phyloP scores from a whole-genome alignment of 2,113 vertebrate species.

The Hypocryptadius cinnamomeus region DNA sequence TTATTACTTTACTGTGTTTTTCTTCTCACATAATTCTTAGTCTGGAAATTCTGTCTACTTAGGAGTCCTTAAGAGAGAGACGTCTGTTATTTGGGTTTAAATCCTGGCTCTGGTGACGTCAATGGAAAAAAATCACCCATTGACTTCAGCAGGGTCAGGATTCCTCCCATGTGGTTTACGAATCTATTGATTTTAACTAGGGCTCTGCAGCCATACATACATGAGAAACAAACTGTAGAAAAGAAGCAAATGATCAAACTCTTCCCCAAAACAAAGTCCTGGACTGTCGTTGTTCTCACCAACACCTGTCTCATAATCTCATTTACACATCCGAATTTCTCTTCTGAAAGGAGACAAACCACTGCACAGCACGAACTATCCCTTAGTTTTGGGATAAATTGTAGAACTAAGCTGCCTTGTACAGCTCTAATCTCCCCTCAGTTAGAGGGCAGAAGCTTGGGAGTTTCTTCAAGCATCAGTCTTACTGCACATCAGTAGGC shows the following conservation, averaged over 20 bases:
- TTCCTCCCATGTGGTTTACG: conserved; percentile 48
- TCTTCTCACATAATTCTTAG: conserved; percentile 6
- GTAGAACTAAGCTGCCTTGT: neutral
- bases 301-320: neutral
- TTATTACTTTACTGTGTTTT: conserved; percentile 14
- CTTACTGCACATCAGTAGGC: neutral
- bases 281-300: neutral
- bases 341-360: neutral
- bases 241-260: neutral
- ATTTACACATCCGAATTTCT: neutral
- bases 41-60: conserved; percentile 40
- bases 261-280: neutral
- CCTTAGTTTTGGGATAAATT: neutral
- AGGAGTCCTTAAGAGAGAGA: conserved; percentile 31
- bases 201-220: neutral
- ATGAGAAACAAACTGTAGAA: neutral
- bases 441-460: neutral
- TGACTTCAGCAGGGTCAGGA: conserved; percentile 52
- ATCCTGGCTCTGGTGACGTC: conserved; percentile 54
- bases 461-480: neutral
- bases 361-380: neutral
- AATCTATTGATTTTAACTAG: conserved; percentile 39
- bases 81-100: conserved; percentile 46
- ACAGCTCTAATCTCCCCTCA: neutral
- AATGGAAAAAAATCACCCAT: conserved; percentile 58